Base-by-base conservation (phyloP, 2,888 invertebrate species). In the Hedya salicella region DNA sequence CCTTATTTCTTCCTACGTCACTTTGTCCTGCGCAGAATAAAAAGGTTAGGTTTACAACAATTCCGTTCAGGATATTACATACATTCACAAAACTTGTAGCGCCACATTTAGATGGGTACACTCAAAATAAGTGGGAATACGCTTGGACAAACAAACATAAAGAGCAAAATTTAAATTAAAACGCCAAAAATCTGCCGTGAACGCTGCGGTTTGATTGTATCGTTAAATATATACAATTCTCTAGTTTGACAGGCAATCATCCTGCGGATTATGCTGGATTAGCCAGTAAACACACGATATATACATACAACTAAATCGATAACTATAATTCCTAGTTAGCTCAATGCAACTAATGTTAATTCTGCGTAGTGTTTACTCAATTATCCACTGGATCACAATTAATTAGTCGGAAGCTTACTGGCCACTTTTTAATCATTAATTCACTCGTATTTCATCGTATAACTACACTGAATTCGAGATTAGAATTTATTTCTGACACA, bases 181-280 rank as follows among this genome's bases (percentile, higher is more conserved):
- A 25, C 3, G 11, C 9, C 36, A 36, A 8, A 36, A 36, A 36
- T 36, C 36, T 9, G 9, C 9, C 11, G 9, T 5, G 9, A 36
- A 2, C 36, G n/a, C 14, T 14, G 19, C 17, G 50, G 32, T 32
- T 9, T 25, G 3, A 49, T 30, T 50, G 21, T 50, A 2, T 9
- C 16, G 16, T 54, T 54, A 54, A 53, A 36, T 40, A 40, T 49
- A 40, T 49, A 19, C 36, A 40, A 14, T 0, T 11, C 4, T 6
- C 25, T 44, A 53, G 11, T 44, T 30, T 11, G 32, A 11, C 6
- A 32, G 32, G 32, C 25, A 40, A 50, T 25, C 5, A 40, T 54
- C 44, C 32, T 13, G 40, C 30, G 50, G 49, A 49, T 60, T 46
- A 42, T 19, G 21, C 17, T 17, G 61, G 44, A 44, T 62, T 62